Evolutionary conservation across 1,140 invertebrate species (phyloP).

Genomic region (Diorhabda elongata): DNA sequence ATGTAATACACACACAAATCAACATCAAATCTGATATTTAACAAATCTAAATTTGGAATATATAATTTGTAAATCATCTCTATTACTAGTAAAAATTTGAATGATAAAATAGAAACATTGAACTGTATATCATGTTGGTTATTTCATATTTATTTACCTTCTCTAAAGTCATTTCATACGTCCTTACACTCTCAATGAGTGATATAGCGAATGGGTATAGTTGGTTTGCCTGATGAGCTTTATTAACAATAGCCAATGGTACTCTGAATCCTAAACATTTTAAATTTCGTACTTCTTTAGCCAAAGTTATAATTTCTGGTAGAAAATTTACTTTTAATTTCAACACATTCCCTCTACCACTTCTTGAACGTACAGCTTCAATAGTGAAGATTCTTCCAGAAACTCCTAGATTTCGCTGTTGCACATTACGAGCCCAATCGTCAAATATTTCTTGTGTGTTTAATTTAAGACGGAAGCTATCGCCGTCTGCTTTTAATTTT

Average conservation of each 20-base stretch:
- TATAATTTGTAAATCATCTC: too few species aligned
- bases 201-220: conserved; percentile 99
- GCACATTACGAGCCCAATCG: conserved; percentile 94
- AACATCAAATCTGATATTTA: too few species aligned
- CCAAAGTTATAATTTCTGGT: conserved; percentile 96
- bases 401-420: conserved; percentile 90
- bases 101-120: too few species aligned
- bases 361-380: conserved; percentile 77
- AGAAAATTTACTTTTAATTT: conserved; percentile 96
- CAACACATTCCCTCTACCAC: conserved; percentile 82
- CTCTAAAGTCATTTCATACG: conserved; percentile 93
- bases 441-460: conserved; percentile 97
- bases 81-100: too few species aligned
- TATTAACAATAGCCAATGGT: conserved; percentile 96
- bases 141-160: conserved; percentile 65
- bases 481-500: conserved; percentile 95
- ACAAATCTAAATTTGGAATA: too few species aligned
- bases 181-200: conserved; percentile 94
- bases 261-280: conserved; percentile 96
- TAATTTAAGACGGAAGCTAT: conserved; percentile 93
- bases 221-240: conserved; percentile 97
- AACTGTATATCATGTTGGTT: too few species aligned
- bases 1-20: too few species aligned
- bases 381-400: conserved; percentile 93
- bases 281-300: conserved; percentile 97